Evolutionary conservation across 2,888 invertebrate species (phyloP), one percentile per base, ranked within the genome.

Genomic region (Drosophila hamatofila): DNA sequence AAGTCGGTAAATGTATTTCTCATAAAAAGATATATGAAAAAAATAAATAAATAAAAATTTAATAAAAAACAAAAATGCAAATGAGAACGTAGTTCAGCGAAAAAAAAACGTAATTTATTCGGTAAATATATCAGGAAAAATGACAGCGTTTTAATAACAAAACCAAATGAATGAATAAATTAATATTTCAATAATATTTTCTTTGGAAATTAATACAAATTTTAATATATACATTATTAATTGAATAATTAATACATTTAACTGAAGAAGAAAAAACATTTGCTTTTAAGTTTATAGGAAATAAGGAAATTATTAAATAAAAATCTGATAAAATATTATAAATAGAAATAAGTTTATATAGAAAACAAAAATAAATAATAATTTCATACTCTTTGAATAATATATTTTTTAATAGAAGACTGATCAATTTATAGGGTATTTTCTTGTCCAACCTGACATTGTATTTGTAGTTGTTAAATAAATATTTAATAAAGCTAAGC

Each of bases 1-100:
- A 77, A 71, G 63, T 78, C 64, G 59, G 48, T 37, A 54, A 54
- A 27, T 25, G 16, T 25, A 21, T 52, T 37, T 37, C 1, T n/a
- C 35, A 25, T 12, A 23, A 52, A 33, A 18, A n/a, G n/a, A n/a
- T n/a, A n/a, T n/a, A 1, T 11, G 30, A 52, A 5, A 52, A 21
- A 33, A 8, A 16, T 37, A 44, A 18, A 30, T 8, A 21, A 2
- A 18, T 5, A 5, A 42, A 21, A 6, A 18, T 9, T 12, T 2
- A 33, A 27, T 39, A 11, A n/a, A 16, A 42, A 37, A 9, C 9
- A 41, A 25, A 12, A 12, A 27, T 33, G 9, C 16, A 30, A 61
- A 35, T 49, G 30, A 33, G 30, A 33, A 14, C 8, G 14, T 11
- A 49, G 21, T 33, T 51, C 52, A 18, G 25, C 1, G 18, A 44